A percentile compares a stretch with the other conserved stretches of the same genome.
Conservation (phyloP, 2,113 vertebrate genomes). For the Mustela nigripes region DNA sequence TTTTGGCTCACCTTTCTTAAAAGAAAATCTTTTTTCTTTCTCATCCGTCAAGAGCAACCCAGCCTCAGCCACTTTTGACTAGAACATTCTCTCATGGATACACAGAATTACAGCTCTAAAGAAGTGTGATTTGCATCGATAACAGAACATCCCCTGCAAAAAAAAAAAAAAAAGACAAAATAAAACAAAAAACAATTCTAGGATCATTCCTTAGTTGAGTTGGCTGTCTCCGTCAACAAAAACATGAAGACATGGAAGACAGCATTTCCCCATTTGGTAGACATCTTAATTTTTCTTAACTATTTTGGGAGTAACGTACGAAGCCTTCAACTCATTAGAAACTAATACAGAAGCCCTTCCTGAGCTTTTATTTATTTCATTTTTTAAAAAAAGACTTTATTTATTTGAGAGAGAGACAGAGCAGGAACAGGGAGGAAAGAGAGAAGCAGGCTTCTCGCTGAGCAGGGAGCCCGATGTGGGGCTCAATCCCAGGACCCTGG, state of each 20-base stretch:
- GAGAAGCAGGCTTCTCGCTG: neutral
- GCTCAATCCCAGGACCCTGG: neutral
- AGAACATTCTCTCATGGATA: too few species aligned
- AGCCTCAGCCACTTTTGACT: neutral
- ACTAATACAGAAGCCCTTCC: too few species aligned
- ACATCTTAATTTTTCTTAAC: slow-evolving; percentile 16
- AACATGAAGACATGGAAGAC: neutral
- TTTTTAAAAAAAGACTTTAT: neutral
- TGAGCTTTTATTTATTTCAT: too few species aligned
- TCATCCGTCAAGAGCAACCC: neutral
- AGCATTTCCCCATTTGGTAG: neutral
- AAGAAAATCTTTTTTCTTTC: neutral
- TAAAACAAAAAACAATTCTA: neutral
- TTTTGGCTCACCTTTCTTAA: neutral
- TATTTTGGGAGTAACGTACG: neutral
- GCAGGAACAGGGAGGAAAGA: neutral
- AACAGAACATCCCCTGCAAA: neutral
- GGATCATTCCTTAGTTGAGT: neutral
- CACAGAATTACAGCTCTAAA: neutral
- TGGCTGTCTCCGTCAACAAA: neutral
- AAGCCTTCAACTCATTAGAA: neutral
- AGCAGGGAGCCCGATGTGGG: neutral
- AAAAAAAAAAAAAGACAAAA: neutral
- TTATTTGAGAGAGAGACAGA: neutral
- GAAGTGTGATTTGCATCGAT: accelerated